phyloP scores from a whole-genome alignment of 2,888 invertebrate genomes.

The Lithophane semibrunnea region DNA sequence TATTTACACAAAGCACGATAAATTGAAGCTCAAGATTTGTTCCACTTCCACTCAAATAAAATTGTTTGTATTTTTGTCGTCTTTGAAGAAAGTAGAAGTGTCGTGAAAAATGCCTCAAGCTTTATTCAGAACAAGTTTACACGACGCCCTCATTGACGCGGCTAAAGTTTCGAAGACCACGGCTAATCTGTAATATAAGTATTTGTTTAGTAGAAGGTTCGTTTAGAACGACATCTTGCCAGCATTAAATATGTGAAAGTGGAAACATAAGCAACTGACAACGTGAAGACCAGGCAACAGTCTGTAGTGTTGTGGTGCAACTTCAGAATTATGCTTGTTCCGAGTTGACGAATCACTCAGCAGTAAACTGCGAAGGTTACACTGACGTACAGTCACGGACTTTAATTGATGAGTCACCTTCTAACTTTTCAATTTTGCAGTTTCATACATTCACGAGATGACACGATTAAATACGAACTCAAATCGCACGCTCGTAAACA shows the following conservation, averaged over 20 bases:
- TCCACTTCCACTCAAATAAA: constrained; percentile 24
- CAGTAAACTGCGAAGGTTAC: background rate
- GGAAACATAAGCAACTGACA: background rate
- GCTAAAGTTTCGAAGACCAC: background rate
- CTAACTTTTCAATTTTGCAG: no score
- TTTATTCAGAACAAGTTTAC: constrained; percentile 5
- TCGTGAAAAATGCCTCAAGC: background rate
- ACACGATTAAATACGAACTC: no score
- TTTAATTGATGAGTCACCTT: no score
- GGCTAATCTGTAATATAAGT: background rate
- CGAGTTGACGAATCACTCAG: background rate
- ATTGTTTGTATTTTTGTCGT: constrained; percentile 15
- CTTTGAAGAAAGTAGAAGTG: constrained; percentile 25
- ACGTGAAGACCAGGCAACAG: background rate
- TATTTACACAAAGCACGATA: no score
- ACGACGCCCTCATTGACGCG: background rate
- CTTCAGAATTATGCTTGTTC: background rate
- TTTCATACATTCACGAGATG: no score
- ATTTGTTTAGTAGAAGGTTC: background rate
- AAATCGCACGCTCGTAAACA: no score
- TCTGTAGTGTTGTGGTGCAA: background rate
- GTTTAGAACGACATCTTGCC: background rate
- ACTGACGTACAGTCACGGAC: background rate
- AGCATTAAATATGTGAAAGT: background rate
- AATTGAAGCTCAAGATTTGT: no score